Base-by-base conservation (phyloP, 2,113 vertebrate species). In the Hyperoodon ampullatus region DNA sequence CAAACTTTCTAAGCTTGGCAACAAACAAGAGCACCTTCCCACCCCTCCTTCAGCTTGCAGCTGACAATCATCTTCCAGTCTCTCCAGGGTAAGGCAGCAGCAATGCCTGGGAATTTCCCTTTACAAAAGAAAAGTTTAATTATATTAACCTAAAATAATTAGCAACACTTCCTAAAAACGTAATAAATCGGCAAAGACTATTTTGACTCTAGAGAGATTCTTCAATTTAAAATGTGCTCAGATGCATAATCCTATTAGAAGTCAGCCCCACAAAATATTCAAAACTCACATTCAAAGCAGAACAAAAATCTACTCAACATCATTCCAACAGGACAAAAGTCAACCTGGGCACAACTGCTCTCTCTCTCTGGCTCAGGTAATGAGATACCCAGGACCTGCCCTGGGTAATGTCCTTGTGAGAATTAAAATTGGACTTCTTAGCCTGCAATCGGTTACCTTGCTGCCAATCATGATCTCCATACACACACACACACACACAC, bases 131-230 rank as follows among this genome's bases (percentile, higher is more conserved):
- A 93, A 82, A 66, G 30, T 47, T 63, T 42, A 80, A 94, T 6
- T 50, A 58, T 10, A 70, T 78, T 66, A 66, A 39, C 6, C 44
- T 74, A 85, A 91, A 93, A 70, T 68, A 39, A 78, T 55, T 63
- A 44, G 44, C 28, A 81, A 78, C 18, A 80, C 83, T 85, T 75
- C 72, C 74, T 18, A 28, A 83, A 88, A 93, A 85, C 53, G 21
- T 28, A 96, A 74, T 88, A 80, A 61, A 80, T 70, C 30, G 74
- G 39, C 55, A 89, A 93, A 88, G 23, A 72, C 39, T 81, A 75
- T 66, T 88, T 93, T 78, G 70, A 89, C 65, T 92, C 61, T 68
- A 92, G 4, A 88, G 42, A 81, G 39, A 85, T 50, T 95, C 19
- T 55, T 93, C 14, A 44, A 42, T 72, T 81, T 74, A 42, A 94